Conservation (phyloP, 2,888 invertebrate genomes). For the Philhelius pedissequus region DNA sequence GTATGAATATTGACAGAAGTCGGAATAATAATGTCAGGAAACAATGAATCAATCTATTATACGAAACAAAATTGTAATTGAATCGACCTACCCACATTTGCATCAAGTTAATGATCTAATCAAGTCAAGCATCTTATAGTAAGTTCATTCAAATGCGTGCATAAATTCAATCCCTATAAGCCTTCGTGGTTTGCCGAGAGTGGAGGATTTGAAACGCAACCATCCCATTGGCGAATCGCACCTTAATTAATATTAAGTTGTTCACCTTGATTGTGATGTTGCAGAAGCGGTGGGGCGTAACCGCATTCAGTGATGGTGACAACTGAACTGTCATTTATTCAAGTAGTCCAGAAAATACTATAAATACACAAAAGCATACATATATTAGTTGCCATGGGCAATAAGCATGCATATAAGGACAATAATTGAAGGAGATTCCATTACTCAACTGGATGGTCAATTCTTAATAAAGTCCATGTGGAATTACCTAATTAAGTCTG, state of each 20-base stretch:
- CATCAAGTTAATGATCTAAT: constrained; percentile 35
- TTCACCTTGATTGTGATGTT: background rate
- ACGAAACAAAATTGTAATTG: constrained; percentile 27
- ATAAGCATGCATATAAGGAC: background rate
- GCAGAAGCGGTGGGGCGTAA: background rate
- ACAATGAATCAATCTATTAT: background rate
- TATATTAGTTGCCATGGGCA: no score
- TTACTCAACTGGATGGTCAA: constrained; percentile 39
- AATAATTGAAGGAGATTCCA: constrained; percentile 43
- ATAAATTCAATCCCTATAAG: background rate
- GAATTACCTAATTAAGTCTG: constrained; percentile 45
- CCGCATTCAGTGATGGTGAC: background rate
- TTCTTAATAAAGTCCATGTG: constrained; percentile 45
- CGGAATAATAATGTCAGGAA: background rate
- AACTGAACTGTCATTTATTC: no score
- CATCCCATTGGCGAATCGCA: background rate
- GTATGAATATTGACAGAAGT: no score
- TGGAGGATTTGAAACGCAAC: background rate
- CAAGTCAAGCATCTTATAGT: background rate
- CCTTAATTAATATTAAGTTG: constrained; percentile 15
- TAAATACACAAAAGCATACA: background rate
- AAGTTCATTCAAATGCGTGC: background rate
- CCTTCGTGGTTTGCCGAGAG: background rate
- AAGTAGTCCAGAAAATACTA: background rate
- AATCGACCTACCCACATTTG: constrained; percentile 30